A percentile compares a stretch with the other conserved stretches of the same genome.
These are phyloP conservation scores for Chloroceryle amazona DNA, from an alignment of 2,797 vertebrate genomes.

Conservation along the genomic window DNA sequence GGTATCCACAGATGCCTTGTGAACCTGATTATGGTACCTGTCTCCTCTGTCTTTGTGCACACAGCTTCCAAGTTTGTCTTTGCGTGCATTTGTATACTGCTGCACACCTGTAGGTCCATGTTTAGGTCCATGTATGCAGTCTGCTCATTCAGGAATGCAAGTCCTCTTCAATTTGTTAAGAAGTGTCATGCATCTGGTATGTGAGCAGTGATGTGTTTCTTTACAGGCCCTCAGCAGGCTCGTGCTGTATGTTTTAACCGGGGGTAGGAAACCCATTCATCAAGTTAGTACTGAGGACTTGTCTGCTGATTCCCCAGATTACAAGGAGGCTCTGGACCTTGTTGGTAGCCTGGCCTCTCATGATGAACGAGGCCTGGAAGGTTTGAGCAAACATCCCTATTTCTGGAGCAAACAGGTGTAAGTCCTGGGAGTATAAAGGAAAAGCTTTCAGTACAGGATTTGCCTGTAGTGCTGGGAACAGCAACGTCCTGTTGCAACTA, in stretches of 20 bases:
- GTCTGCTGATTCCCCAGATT: background rate
- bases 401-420: constrained; percentile 77
- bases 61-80: background rate
- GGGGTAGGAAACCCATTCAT: constrained; percentile 38
- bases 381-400: constrained; percentile 76
- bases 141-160: background rate
- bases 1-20: background rate
- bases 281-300: background rate
- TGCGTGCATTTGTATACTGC: background rate
- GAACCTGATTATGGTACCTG: too few relatives aligned
- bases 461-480: background rate
- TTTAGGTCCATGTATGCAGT: accelerated
- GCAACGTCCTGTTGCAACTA: background rate
- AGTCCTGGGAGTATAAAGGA: background rate
- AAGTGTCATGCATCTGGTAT: background rate
- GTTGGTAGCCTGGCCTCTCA: background rate
- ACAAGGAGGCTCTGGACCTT: constrained; percentile 56
- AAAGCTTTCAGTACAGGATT: background rate
- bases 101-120: accelerated
- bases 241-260: constrained; percentile 60
- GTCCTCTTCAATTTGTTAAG: background rate
- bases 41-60: background rate
- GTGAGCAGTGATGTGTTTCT: background rate
- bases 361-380: constrained; percentile 10
- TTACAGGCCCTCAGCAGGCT: constrained; percentile 74